Conservation (phyloP, 2,113 vertebrate species). For the Actinemys pallida region DNA sequence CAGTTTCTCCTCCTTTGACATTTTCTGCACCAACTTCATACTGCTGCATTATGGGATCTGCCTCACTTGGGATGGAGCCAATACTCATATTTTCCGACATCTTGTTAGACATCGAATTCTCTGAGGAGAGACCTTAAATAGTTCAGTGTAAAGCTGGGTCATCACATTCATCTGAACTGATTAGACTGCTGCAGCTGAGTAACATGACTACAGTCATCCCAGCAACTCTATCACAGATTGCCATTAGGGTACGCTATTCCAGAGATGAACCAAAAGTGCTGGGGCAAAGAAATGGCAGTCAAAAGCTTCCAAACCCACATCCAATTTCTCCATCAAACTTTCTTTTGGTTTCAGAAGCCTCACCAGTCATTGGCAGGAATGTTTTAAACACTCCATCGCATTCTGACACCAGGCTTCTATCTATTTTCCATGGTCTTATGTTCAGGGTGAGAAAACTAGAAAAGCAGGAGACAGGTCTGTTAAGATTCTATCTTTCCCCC, state of each 20-base stretch:
- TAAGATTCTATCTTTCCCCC: neutral
- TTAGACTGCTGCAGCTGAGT: neutral
- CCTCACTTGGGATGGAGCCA: neutral
- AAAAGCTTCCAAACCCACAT: neutral
- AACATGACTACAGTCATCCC: neutral
- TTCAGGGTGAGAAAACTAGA: neutral
- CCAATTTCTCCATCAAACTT: neutral
- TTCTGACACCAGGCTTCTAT: accelerated
- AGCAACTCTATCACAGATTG: neutral
- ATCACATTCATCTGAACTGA: neutral
- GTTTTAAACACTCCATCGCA: neutral
- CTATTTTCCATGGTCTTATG: neutral
- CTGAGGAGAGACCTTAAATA: neutral
- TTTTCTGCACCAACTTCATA: neutral
- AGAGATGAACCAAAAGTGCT: neutral
- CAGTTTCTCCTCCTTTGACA: neutral
- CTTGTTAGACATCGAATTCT: neutral
- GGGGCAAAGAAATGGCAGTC: neutral
- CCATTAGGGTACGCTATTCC: neutral
- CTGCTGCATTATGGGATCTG: neutral
- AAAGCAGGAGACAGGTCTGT: neutral
- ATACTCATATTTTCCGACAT: neutral
- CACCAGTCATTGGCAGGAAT: neutral
- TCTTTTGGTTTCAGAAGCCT: neutral
- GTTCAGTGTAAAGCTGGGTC: neutral